A percentile compares a stretch with the other conserved stretches of the same genome.
These are phyloP conservation scores for Phrynocephalus vlangalii DNA, from an alignment of 2,797 vertebrate species.

Conservation along the genomic window DNA sequence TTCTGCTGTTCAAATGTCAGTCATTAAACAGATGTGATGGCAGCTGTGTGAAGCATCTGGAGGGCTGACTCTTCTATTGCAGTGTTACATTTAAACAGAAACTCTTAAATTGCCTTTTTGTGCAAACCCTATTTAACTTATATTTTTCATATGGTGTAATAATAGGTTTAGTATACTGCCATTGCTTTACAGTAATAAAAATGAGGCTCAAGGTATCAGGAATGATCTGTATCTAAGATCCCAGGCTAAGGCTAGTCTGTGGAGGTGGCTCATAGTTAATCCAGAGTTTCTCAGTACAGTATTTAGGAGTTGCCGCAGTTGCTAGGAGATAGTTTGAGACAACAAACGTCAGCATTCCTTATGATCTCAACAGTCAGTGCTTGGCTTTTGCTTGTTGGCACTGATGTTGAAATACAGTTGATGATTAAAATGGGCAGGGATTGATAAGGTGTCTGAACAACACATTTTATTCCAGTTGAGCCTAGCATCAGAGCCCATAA, in stretches of 20 bases:
- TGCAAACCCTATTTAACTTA: too few relatives aligned
- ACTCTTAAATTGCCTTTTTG: neutral
- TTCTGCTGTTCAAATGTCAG: neutral
- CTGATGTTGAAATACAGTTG: neutral
- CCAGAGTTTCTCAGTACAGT: neutral
- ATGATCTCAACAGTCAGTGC: neutral
- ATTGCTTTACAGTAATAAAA: neutral
- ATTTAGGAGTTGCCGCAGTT: neutral
- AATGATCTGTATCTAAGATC: neutral
- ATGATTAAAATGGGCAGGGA: constrained; percentile 4
- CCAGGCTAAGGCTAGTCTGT: neutral
- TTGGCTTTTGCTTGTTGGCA: neutral
- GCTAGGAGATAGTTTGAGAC: neutral
- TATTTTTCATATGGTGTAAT: neutral
- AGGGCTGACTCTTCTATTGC: neutral
- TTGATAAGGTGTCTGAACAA: neutral
- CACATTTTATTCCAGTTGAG: neutral
- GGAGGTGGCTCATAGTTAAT: neutral
- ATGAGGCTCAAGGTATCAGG: neutral
- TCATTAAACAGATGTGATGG: neutral
- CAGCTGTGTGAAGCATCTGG: neutral
- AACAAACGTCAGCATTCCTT: neutral
- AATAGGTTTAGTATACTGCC: neutral
- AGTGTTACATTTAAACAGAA: neutral
- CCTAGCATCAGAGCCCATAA: too few relatives aligned